Evolutionary conservation across 2,797 vertebrate species (phyloP).

Genomic region (Taenioides sp.): DNA sequence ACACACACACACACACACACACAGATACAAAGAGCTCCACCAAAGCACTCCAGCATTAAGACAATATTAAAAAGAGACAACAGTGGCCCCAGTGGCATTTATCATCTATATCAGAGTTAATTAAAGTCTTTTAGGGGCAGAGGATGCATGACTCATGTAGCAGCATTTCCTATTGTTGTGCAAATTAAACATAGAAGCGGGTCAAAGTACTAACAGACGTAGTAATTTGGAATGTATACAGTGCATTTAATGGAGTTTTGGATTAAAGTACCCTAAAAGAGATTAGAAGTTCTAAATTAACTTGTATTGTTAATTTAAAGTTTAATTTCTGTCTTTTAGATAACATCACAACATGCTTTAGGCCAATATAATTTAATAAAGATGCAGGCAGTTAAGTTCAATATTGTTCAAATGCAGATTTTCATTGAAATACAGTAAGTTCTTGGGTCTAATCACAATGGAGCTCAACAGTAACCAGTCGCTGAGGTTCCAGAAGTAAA

Average conservation of each 20-base stretch:
- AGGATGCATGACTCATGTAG: background rate
- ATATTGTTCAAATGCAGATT: no score
- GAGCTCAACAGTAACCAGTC: no score
- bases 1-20: no score
- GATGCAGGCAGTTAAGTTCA: no score
- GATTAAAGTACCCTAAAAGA: background rate
- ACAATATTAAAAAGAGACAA: slow-evolving; percentile 6
- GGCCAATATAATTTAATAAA: no score
- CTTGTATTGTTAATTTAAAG: no score
- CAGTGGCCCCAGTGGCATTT: background rate
- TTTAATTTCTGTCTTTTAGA: no score
- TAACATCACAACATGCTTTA: no score
- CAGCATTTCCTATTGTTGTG: background rate
- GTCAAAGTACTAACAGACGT: background rate
- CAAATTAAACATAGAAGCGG: background rate
- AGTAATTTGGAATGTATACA: background rate
- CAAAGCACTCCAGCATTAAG: slow-evolving; percentile 1
- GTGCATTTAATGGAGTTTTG: background rate
- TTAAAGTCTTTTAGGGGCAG: background rate
- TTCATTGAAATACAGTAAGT: no score
- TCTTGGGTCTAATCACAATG: no score
- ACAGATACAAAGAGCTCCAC: background rate
- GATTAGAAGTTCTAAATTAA: no score
- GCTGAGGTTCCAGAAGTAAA: no score
- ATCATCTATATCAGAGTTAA: background rate